A percentile compares a stretch with the other conserved stretches of the same genome.
phyloP scores from a whole-genome alignment of 92 coral and sea anemone species.

The Actinernus sp. region DNA sequence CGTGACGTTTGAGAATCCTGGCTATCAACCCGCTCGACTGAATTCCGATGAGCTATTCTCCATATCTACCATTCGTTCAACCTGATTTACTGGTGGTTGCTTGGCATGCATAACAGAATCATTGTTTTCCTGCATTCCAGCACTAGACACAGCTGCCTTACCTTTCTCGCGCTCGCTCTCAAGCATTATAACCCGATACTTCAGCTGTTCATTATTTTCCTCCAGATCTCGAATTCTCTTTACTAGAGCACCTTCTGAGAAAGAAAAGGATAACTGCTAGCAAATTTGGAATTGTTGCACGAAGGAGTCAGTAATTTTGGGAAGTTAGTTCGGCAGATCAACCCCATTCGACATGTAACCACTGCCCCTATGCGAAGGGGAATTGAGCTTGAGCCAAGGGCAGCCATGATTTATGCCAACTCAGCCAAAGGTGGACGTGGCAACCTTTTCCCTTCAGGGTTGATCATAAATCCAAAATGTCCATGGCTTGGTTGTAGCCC shows the following conservation, averaged over 20 bases:
- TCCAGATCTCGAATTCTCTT: too few species aligned
- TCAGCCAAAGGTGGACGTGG: conserved; percentile 14
- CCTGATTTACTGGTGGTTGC: too few species aligned
- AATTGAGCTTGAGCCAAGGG: conserved; percentile 44
- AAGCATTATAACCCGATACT: too few species aligned
- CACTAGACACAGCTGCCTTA: too few species aligned
- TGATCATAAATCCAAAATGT: conserved; percentile 50
- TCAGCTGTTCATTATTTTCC: too few species aligned
- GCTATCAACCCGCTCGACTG: too few species aligned
- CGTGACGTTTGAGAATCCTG: too few species aligned
- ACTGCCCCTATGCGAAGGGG: conserved; percentile 58
- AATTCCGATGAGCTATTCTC: too few species aligned
- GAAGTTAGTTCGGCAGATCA: conserved; percentile 39
- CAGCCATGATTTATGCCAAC: conserved; percentile 50
- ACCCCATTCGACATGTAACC: conserved; percentile 25
- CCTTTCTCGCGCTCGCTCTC: too few species aligned
- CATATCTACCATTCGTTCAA: too few species aligned
- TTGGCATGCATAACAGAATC: too few species aligned
- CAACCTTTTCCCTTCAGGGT: conserved; percentile 45
- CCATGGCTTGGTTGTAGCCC: conserved; percentile 81
- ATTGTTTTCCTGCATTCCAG: too few species aligned
- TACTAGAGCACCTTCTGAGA: conserved; percentile 56
- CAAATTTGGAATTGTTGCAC: conserved; percentile 58
- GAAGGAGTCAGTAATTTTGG: conserved; percentile 47
- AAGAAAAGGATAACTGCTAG: conserved; percentile 67